Evolutionary conservation across 1,140 invertebrate species (phyloP).

Genomic region (Drosophila kepulauana): DNA sequence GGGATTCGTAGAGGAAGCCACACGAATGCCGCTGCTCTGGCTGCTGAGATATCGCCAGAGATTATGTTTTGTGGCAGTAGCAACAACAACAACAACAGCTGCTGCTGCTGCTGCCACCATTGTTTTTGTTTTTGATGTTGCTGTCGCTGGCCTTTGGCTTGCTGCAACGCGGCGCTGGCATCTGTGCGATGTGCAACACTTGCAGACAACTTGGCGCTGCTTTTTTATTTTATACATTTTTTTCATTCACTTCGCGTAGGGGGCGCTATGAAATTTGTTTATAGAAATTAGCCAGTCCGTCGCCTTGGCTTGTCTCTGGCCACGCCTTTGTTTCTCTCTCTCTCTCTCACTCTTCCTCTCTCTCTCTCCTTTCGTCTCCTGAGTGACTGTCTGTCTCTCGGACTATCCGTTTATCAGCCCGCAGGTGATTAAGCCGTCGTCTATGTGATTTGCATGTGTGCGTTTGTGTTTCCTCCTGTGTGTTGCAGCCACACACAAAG

Average conservation of each 20-base stretch:
- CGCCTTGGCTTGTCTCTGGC: slow-evolving; percentile 41
- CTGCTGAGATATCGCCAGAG: slow-evolving; percentile 71
- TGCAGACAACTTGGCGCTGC: slow-evolving; percentile 78
- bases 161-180: slow-evolving; percentile 76
- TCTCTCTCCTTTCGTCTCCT: too few relatives aligned
- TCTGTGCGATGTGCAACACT: slow-evolving; percentile 81
- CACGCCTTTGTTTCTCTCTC: slow-evolving; percentile 48
- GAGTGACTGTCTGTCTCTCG: neutral
- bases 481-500: slow-evolving; percentile 19
- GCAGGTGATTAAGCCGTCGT: slow-evolving; percentile 79
- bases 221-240: neutral
- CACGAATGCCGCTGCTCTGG: slow-evolving; percentile 63
- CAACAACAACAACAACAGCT: slow-evolving; percentile 12
- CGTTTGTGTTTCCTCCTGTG: slow-evolving; percentile 2
- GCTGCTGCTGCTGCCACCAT: slow-evolving; percentile 62
- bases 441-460: slow-evolving; percentile 45
- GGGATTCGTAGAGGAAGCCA: slow-evolving; percentile 62
- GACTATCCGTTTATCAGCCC: slow-evolving; percentile 59
- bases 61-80: slow-evolving; percentile 81
- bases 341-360: too few relatives aligned
- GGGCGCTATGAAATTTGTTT: slow-evolving; percentile 71
- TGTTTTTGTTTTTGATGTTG: slow-evolving; percentile 66
- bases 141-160: slow-evolving; percentile 73
- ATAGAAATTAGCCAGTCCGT: slow-evolving; percentile 75
- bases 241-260: neutral